phyloP scores from a whole-genome alignment of 2,113 vertebrate genomes.

The Cochlearius cochlearius region DNA sequence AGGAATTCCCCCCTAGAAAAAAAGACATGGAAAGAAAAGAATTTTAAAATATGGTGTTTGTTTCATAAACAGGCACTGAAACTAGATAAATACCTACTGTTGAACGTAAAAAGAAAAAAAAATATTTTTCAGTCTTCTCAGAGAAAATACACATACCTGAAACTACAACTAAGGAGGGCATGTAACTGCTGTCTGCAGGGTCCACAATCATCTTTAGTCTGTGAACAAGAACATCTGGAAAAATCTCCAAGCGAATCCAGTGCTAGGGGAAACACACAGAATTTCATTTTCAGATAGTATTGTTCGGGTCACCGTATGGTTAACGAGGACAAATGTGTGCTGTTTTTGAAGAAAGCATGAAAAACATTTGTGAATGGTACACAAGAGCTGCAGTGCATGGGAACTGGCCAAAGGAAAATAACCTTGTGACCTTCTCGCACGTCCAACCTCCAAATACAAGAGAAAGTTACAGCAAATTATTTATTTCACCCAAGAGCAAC shows the following conservation, averaged over 20 bases:
- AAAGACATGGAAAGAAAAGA: not conserved
- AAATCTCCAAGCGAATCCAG: constrained; percentile 97
- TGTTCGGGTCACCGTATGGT: fast-evolving
- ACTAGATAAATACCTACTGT: not conserved
- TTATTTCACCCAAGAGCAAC: not conserved
- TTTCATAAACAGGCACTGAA: not conserved
- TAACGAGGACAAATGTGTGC: not conserved
- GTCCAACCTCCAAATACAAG: not conserved
- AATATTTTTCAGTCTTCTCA: not conserved
- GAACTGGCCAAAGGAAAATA: not conserved
- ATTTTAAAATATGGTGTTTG: not conserved
- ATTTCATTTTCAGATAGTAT: not conserved
- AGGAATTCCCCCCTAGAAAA: constrained; percentile 88
- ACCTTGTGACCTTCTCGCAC: not conserved
- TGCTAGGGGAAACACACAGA: constrained; percentile 76
- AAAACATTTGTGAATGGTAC: not conserved
- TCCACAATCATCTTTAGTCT: constrained; percentile 94
- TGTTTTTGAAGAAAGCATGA: not conserved
- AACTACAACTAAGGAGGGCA: constrained; percentile 96
- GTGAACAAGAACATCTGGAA: constrained; percentile 94
- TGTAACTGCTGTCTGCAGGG: constrained; percentile 98
- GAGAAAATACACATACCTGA: constrained; percentile 79
- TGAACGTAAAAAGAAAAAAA: not conserved
- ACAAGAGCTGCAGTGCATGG: not conserved
- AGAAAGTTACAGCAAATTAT: not conserved